Evolutionary conservation across 2,888 invertebrate genomes (phyloP), one percentile per base, ranked within the genome.

Genomic region (Noctua pronuba): DNA sequence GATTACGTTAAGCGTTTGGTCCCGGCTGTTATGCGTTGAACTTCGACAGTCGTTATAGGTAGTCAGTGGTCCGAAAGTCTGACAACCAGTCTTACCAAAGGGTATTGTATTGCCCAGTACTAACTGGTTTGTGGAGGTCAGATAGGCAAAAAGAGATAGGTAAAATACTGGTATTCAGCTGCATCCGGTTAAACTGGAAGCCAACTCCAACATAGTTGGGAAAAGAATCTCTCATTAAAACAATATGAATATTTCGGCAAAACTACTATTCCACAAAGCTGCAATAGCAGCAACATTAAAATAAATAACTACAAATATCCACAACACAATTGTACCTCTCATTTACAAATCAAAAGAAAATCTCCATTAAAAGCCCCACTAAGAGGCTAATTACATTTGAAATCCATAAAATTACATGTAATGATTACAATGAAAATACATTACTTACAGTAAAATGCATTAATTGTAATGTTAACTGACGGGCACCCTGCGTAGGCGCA

Each of bases 401-500:
- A 78, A 82, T 58, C 60, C 68, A 85, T 84, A 69, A 86, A 83
- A 65, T 83, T 52, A 73, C 76, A 44, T 76, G 65, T 80, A 76
- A 86, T 75, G 18, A 83, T 80, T 84, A 80, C 60, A 64, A 38
- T 73, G 69, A 77, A 84, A 67, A 77, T 66, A 58, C 58, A 70
- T 77, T 73, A 77, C 87, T 77, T 73, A 74, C 87, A 74, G 82
- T 67, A 78, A 66, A 67, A 65, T 66, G 83, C 62, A 75, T 69
- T 84, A 66, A 75, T 83, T 84, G 75, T 80, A 46, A 86, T 79
- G 62, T 35, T 68, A 64, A 75, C 52, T 75, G 75, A 76, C 68
- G 21, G 58, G n/a, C 66, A 46, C 64, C 65, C 62, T 78, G 81
- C 79, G 80, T 69, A 2, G 21, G 80, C 80, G 79, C 81, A 69